phyloP scores from a whole-genome alignment of 1,140 invertebrate genomes.

The Steinernema khuongi region DNA sequence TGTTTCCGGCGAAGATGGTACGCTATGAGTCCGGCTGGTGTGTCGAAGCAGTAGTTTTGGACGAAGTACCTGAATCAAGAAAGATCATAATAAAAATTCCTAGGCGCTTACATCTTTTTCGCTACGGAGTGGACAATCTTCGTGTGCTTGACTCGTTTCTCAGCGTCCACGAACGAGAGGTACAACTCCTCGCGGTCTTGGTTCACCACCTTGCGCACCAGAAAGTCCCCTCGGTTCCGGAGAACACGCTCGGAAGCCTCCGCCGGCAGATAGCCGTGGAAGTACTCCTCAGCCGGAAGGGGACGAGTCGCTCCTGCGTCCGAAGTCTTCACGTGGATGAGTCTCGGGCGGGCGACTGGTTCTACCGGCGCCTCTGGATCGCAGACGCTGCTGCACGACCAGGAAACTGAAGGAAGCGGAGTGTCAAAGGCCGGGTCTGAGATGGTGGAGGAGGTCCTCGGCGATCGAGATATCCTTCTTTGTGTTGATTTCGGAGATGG shows the following conservation, averaged over 20 bases:
- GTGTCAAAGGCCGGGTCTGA: background rate
- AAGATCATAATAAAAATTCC: background rate
- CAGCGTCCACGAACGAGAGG: background rate
- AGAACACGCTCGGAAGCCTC: background rate
- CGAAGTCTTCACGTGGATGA: background rate
- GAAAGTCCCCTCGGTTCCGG: background rate
- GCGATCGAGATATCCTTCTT: background rate
- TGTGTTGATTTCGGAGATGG: background rate
- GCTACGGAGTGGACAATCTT: background rate
- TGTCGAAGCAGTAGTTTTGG: constrained; percentile 19
- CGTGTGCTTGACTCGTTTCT: constrained; percentile 4
- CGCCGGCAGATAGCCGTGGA: constrained; percentile 13
- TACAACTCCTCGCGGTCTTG: constrained; percentile 5
- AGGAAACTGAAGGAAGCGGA: background rate
- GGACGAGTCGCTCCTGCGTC: background rate
- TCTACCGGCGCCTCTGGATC: background rate
- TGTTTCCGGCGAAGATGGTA: background rate
- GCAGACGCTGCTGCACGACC: background rate
- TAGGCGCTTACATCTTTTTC: background rate
- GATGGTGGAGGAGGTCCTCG: background rate
- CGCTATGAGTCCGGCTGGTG: constrained; percentile 1
- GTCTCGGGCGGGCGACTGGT: background rate
- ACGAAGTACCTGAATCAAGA: constrained; percentile 1
- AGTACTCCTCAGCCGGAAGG: background rate
- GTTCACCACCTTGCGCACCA: constrained; percentile 23